Evolutionary conservation across 2,113 vertebrate genomes (phyloP), one percentile per base, ranked within the genome.

Genomic region (Sisor rabdophorus): DNA sequence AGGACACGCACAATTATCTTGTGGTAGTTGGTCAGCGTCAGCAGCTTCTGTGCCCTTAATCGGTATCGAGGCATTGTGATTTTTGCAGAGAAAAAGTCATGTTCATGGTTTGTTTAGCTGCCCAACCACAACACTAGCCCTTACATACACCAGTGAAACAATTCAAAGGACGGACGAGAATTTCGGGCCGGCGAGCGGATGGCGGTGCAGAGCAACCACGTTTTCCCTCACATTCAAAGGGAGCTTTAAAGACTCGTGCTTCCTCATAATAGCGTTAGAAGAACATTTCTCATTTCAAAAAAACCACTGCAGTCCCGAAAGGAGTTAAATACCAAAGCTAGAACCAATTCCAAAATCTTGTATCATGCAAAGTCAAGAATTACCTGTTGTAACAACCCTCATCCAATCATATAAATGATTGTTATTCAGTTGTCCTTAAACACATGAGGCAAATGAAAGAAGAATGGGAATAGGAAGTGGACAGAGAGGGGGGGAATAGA

Each of bases 101-200:
- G 80, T 86, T 86, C 78, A 80, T 84, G 64, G 84, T 80, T 90
- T 82, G 81, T 86, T 89, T 92, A 92, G 91, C 90, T 93, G 91
- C 90, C 88, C 90, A 86, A 90, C 89, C 91, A 90, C 89, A 89
- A 85, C 80, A 89, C 82, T 91, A 93, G 92, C 92, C 91, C 92
- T 92, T 93, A 90, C 88, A 85, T 90, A 88, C 89, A 89, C 89
- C 88, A 85, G 85, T 86, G 84, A 87, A 82, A 87, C 77, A 85
- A 88, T 78, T 81, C 81, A 86, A 83, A 86, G 85, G 85, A 86
- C 85, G 73, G 77, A 89, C 73, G 85, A 87, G 87, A 87, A 85
- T 85, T 86, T 28, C 79, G 70, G 82, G 88, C 24, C 40, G 70
- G 71, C 55, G 19, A 81, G 88, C 24, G 47, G 79, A 44, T 44